A percentile compares a stretch with the other conserved stretches of the same genome.
phyloP scores from a whole-genome alignment of 2,888 invertebrate species.

The Atherix ibis region DNA sequence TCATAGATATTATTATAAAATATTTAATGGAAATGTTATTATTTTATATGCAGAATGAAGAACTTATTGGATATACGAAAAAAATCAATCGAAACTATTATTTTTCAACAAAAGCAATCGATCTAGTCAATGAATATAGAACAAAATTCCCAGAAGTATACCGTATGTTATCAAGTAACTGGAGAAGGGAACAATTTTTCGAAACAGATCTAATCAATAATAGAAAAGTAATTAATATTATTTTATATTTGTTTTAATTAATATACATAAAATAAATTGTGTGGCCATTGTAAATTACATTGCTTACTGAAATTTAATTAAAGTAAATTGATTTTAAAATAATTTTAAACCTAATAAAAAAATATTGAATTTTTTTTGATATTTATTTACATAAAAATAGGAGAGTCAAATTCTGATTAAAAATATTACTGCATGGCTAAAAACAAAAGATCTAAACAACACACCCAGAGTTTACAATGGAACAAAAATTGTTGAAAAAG shows the following conservation, averaged over 20 bases:
- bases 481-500: conserved; percentile 52
- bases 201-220: conserved; percentile 55
- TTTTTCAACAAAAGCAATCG: conserved; percentile 61
- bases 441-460: conserved; percentile 45
- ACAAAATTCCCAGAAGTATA: conserved; percentile 58
- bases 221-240: too few relatives aligned
- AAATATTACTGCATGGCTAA: conserved; percentile 51
- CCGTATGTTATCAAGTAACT: conserved; percentile 34
- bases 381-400: conserved; percentile 8
- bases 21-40: conserved; percentile 1
- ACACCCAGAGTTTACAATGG: conserved; percentile 53
- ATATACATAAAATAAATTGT: too few relatives aligned
- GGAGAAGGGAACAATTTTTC: conserved; percentile 42
- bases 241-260: too few relatives aligned
- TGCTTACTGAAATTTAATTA: too few relatives aligned
- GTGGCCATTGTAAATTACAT: too few relatives aligned
- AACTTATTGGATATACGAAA: conserved; percentile 67
- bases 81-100: conserved; percentile 57
- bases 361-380: conserved; percentile 1
- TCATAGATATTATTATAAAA: background rate
- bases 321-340: too few relatives aligned
- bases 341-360: too few relatives aligned
- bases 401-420: conserved; percentile 24
- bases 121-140: conserved; percentile 55
- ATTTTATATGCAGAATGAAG: conserved; percentile 39